Evolutionary conservation across 2,113 vertebrate genomes (phyloP), one percentile per base, ranked within the genome.

Genomic region (Cynopterus brachyotis): DNA sequence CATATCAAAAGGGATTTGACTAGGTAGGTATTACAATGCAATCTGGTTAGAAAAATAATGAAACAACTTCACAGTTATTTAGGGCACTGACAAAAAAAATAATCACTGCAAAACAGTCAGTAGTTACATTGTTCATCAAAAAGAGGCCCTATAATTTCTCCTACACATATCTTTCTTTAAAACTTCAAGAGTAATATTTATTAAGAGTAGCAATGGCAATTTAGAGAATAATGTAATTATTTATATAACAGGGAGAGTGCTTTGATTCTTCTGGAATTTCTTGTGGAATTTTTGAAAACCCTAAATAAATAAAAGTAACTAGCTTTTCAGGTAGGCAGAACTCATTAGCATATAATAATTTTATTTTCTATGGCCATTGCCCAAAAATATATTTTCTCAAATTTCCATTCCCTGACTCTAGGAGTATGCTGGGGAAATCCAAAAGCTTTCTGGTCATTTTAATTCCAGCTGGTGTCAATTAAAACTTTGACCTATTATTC

Each of bases 91-190:
- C 32, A 9, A 40, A 32, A 42, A 16, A 40, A 32, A 13, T 10
- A 53, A 4, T 22, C 4, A 6, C 0, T 35, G 9, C 2, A 40
- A 55, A 87, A 32, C 10, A 9, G 8, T 55, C 12, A 12, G 1
- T 24, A 45, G 1, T 10, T 59, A 42, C 19, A 22, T 1, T 45
- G 7, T 45, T 5, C 17, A 45, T 53, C 30, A 20, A 64, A 16
- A 53, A 57, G 24, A 40, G 2, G 17, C 28, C 22, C 35, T 85
- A 32, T 22, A 32, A 32, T 85, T 84, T 64, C 30, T 32, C 40
- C n/a, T 10, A 35, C 5, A 10, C 11, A 2, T 3, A 20, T 6
- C 19, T 81, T 60, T 55, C 35, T 57, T 26, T 13, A 22, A 69
- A 45, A 1, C 15, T 57, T 72, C 20, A 45, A 92, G 30, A 64